phyloP scores from a whole-genome alignment of 2,888 invertebrate species.

The Phaedon cochleariae region DNA sequence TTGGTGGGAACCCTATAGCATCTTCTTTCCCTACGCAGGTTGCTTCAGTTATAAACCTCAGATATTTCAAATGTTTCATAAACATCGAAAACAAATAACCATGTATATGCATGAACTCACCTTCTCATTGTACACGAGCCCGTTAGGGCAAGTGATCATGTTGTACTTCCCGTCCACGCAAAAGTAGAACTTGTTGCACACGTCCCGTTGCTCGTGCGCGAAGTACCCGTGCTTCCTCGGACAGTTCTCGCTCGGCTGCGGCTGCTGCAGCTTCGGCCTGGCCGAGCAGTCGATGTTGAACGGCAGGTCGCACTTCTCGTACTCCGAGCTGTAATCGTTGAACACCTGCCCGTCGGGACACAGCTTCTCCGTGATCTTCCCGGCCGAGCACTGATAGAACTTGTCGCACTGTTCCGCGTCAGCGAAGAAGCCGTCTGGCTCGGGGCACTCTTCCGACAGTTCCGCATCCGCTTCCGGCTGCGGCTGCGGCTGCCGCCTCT shows the following conservation, averaged over 20 bases:
- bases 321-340: slow-evolving; percentile 82
- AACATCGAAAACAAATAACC: no score
- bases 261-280: slow-evolving; percentile 77
- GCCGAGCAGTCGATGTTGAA: slow-evolving; percentile 86
- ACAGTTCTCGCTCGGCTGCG: slow-evolving; percentile 78
- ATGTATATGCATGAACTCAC: no score
- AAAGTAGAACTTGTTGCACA: slow-evolving; percentile 88
- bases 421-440: slow-evolving; percentile 83
- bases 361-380: slow-evolving; percentile 77
- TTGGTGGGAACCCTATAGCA: no score
- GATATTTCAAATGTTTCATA: no score
- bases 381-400: slow-evolving; percentile 83
- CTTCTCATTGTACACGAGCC: slow-evolving; percentile 87
- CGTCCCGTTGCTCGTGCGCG: slow-evolving; percentile 78
- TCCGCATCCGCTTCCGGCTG: slow-evolving; percentile 62
- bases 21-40: no score
- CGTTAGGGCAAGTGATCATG: slow-evolving; percentile 87
- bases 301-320: slow-evolving; percentile 88
- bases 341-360: slow-evolving; percentile 92
- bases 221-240: slow-evolving; percentile 88
- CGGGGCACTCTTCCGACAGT: slow-evolving; percentile 78
- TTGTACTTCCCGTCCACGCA: slow-evolving; percentile 91
- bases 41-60: no score
- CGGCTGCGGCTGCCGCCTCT: slow-evolving; percentile 7
- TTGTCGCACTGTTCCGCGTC: slow-evolving; percentile 89